Percentiles rank a stretch among this genome's conserved stretches.
phyloP scores from a whole-genome alignment of 2,113 vertebrate genomes.

The human region GRCh38 chr1:242881001-242881500 shows the following conservation, averaged over 20 bases:
- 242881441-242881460: background rate
- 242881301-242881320: background rate
- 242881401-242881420: background rate
- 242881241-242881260: background rate
- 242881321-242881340: background rate
- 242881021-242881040: background rate
- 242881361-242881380: background rate
- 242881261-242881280: background rate
- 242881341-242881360: background rate
- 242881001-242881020: background rate
- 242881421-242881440: background rate
- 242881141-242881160: constrained; percentile 54
- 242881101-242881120: background rate
- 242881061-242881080: background rate
- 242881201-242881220: background rate
- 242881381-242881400: background rate
- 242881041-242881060: background rate
- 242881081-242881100: constrained; percentile 35
- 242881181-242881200: constrained; percentile 53
- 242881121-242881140: constrained; percentile 23
- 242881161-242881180: background rate
- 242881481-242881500: background rate
- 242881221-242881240: background rate
- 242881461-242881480: background rate
- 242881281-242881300: background rate